Conservation (phyloP, 2,888 invertebrate genomes). For the Chrysina gloriosa region DNA sequence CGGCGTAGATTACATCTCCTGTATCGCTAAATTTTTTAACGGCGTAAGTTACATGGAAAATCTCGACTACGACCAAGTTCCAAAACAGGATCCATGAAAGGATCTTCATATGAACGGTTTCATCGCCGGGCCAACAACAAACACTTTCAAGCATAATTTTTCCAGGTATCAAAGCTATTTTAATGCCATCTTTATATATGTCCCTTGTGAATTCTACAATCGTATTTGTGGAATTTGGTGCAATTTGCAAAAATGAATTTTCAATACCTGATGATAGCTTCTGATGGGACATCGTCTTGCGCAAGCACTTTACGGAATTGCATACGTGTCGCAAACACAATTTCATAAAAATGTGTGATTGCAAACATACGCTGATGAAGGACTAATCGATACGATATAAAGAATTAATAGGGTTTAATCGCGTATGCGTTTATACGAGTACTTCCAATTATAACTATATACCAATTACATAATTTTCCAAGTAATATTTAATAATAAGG, state of each 20-base stretch:
- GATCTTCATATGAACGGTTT: background rate
- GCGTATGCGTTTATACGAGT: too few relatives aligned
- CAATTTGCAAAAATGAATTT: background rate
- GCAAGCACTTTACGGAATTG: too few relatives aligned
- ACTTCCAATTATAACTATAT: too few relatives aligned
- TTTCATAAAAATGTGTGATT: too few relatives aligned
- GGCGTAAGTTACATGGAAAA: slow-evolving; percentile 32
- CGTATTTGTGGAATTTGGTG: too few relatives aligned
- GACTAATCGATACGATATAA: too few relatives aligned
- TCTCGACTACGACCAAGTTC: slow-evolving; percentile 31
- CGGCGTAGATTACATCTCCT: background rate
- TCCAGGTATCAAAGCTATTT: slow-evolving; percentile 18
- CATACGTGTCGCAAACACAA: too few relatives aligned
- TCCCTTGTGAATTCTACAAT: slow-evolving; percentile 32
- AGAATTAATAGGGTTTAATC: too few relatives aligned
- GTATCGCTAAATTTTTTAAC: slow-evolving; percentile 1
- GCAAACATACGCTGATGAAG: too few relatives aligned
- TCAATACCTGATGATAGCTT: background rate
- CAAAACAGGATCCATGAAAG: slow-evolving; percentile 19
- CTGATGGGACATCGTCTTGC: too few relatives aligned
- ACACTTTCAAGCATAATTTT: slow-evolving; percentile 37
- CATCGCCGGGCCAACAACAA: slow-evolving; percentile 38
- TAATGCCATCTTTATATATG: slow-evolving; percentile 24
- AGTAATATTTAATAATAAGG: too few relatives aligned
- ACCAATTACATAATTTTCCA: too few relatives aligned